These are phyloP conservation scores for Plestiodon gilberti DNA, from an alignment of 2,113 vertebrate genomes.

Conservation along the genomic window DNA sequence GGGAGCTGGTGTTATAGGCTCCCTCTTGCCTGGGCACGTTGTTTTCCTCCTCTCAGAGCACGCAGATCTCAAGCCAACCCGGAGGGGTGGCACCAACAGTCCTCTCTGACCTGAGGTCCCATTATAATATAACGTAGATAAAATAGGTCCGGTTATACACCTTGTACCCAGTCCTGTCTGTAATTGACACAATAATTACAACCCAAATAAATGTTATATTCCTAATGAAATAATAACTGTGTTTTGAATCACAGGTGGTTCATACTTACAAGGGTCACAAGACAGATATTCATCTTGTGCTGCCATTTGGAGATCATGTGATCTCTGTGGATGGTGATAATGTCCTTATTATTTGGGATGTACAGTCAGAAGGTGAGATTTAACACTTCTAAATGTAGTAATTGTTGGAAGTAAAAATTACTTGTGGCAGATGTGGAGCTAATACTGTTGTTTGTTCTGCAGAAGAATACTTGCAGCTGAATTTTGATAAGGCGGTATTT, in stretches of 20 bases:
- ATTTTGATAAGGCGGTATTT: slow-evolving; percentile 88
- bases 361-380: slow-evolving; percentile 85
- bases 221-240: slow-evolving; percentile 21
- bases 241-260: slow-evolving; percentile 83
- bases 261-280: slow-evolving; percentile 88
- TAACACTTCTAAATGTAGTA: neutral
- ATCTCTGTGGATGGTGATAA: slow-evolving; percentile 90
- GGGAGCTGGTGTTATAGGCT: too few species aligned
- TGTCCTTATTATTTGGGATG: slow-evolving; percentile 90
- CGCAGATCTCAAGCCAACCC: too few species aligned
- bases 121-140: too few species aligned
- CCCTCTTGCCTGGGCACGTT: too few species aligned
- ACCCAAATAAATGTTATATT: neutral
- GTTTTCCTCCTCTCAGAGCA: too few species aligned
- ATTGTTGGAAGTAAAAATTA: fast-evolving
- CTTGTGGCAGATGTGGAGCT: neutral
- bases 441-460: slow-evolving; percentile 49
- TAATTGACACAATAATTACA: neutral
- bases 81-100: too few species aligned
- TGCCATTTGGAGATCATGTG: slow-evolving; percentile 92
- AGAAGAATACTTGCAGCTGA: slow-evolving; percentile 90
- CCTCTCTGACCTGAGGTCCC: too few species aligned
- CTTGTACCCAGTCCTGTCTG: neutral
- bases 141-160: neutral
- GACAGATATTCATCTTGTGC: slow-evolving; percentile 86